phyloP scores from a whole-genome alignment of 1,140 invertebrate species.

The Aphelenchoides besseyi region DNA sequence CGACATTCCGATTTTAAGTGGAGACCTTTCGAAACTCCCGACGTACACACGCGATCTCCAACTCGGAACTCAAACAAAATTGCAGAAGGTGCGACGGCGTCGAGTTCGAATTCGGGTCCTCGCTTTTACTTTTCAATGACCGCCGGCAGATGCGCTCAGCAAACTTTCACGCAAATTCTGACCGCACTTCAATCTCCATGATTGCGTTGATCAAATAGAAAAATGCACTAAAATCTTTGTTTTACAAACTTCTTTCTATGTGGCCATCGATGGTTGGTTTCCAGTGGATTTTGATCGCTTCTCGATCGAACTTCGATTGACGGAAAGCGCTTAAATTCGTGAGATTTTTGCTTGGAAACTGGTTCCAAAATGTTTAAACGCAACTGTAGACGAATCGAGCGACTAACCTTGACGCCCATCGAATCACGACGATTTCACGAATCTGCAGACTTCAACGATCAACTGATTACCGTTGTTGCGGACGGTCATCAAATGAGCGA shows the following conservation, averaged over 20 bases:
- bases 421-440: neutral
- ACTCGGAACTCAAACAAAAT: neutral
- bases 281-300: no score
- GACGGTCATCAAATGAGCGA: no score
- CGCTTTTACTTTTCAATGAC: neutral
- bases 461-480: neutral
- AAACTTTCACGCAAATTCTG: conserved; percentile 1
- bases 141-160: neutral
- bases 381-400: neutral
- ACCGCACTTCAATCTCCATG: neutral
- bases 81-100: conserved; percentile 1
- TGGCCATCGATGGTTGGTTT: no score
- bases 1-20: conserved; percentile 3
- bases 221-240: no score
- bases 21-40: conserved; percentile 2
- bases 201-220: neutral
- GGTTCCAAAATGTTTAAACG: neutral
- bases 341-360: no score
- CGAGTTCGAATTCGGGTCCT: neutral
- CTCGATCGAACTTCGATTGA: no score
- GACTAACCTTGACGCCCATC: conserved; percentile 1
- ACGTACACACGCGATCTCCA: neutral
- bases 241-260: no score
- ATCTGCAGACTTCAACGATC: neutral
- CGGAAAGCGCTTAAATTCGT: no score